phyloP scores from a whole-genome alignment of 2,113 vertebrate genomes.

The Galbula dea region DNA sequence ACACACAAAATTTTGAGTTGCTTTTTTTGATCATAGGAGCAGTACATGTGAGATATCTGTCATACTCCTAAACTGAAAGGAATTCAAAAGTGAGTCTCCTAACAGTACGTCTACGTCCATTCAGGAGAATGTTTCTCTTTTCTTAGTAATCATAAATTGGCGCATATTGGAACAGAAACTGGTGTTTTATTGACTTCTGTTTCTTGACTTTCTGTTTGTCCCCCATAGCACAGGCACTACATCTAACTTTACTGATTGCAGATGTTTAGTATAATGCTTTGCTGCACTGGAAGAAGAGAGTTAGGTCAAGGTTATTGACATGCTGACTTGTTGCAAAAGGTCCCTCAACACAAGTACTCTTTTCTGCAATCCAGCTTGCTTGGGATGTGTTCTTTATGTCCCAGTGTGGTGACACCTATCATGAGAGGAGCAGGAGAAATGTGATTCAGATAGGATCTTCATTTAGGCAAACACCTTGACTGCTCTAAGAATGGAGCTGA shows the following conservation, averaged over 20 bases:
- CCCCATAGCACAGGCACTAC: neutral
- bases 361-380: neutral
- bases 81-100: neutral
- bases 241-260: neutral
- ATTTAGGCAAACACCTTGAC: neutral
- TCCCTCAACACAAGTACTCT: neutral
- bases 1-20: accelerated
- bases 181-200: neutral
- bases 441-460: neutral
- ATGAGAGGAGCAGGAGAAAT: neutral
- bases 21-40: neutral
- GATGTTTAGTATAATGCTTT: neutral
- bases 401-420: neutral
- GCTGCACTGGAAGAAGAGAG: neutral
- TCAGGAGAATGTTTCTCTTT: neutral
- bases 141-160: neutral
- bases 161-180: neutral
- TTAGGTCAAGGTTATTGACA: neutral
- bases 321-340: neutral
- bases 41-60: neutral
- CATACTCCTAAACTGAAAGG: neutral
- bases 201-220: neutral
- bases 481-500: neutral
- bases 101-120: neutral
- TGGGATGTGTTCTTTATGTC: neutral